Evolutionary conservation across 1,140 invertebrate genomes (phyloP).

Genomic region (Drosophila sp.): DNA sequence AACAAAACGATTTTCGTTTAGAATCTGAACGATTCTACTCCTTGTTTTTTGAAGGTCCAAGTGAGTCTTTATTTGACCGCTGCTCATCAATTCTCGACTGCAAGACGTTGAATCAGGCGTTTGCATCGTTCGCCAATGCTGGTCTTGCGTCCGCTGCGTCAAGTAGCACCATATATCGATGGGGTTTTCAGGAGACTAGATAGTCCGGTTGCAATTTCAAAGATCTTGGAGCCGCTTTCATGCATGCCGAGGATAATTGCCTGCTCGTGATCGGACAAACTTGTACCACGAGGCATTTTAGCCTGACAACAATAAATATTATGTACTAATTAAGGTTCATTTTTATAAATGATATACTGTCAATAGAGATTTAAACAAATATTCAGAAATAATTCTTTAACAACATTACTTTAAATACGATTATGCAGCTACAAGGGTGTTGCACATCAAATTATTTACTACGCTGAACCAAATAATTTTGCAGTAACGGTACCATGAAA

Average conservation of each 20-base stretch:
- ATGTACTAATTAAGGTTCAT: neutral
- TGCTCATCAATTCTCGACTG: no score
- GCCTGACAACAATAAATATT: slow-evolving; percentile 3
- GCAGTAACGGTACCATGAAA: slow-evolving; percentile 1
- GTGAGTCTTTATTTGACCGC: no score
- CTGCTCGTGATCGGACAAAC: slow-evolving; percentile 5
- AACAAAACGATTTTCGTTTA: no score
- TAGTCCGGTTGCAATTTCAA: no score
- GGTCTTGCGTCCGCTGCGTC: no score
- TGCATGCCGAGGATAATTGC: slow-evolving; percentile 13
- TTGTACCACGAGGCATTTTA: slow-evolving; percentile 23
- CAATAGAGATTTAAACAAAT: neutral
- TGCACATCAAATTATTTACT: neutral
- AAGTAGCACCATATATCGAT: no score
- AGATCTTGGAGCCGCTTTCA: slow-evolving; percentile 1
- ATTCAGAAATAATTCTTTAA: neutral
- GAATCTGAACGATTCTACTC: no score
- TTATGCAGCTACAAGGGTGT: neutral
- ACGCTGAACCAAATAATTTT: neutral
- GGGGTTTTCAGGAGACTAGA: no score
- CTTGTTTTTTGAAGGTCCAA: no score
- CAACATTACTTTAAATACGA: neutral
- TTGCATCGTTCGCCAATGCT: no score
- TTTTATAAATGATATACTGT: slow-evolving; percentile 1
- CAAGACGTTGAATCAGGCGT: no score